These are phyloP conservation scores for Cheirogaleus major DNA, from an alignment of 2,797 vertebrate genomes.

Conservation along the genomic window DNA sequence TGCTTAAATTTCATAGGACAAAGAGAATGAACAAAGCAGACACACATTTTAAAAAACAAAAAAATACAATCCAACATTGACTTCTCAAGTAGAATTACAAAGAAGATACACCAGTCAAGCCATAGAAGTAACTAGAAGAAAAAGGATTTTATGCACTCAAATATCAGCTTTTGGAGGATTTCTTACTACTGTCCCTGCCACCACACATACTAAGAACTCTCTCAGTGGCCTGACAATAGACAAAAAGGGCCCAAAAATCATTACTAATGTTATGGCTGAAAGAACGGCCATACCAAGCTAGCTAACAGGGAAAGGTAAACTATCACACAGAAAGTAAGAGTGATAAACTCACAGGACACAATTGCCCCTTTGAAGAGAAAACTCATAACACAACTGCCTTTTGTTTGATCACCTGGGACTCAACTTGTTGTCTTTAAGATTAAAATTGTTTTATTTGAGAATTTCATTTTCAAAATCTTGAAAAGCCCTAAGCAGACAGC, in stretches of 20 bases:
- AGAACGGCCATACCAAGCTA: too few relatives aligned
- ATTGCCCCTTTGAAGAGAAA: too few relatives aligned
- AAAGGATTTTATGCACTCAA: neutral
- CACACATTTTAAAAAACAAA: neutral
- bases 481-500: too few relatives aligned
- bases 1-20: constrained; percentile 8
- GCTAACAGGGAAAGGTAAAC: too few relatives aligned
- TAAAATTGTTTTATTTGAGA: too few relatives aligned
- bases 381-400: too few relatives aligned
- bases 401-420: too few relatives aligned
- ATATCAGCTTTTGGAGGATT: neutral
- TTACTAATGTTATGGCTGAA: neutral
- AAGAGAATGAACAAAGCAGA: neutral
- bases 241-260: neutral
- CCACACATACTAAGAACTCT: neutral
- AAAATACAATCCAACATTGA: neutral
- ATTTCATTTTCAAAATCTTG: too few relatives aligned
- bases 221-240: neutral
- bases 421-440: too few relatives aligned
- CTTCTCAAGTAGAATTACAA: neutral
- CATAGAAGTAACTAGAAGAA: neutral
- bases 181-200: neutral
- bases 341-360: too few relatives aligned
- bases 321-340: too few relatives aligned
- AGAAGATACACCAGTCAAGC: neutral